Percentiles rank a stretch among this genome's conserved stretches.
These are phyloP conservation scores for Ditula angustiorana DNA, from an alignment of 2,888 invertebrate species.

Conservation along the genomic window DNA sequence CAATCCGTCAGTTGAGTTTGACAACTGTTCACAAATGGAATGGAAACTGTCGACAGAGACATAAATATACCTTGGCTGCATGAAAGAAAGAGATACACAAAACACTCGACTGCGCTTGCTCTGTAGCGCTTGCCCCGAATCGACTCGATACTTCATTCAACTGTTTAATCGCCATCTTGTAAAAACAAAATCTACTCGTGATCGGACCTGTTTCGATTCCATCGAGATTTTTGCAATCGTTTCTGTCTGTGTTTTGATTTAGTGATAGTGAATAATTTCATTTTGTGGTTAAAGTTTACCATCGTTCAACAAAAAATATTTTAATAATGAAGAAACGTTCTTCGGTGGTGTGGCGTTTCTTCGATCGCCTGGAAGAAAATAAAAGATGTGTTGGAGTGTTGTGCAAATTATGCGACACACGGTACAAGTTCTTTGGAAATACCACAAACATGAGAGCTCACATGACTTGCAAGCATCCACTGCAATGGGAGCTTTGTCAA, in stretches of 20 bases:
- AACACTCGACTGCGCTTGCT: not conserved
- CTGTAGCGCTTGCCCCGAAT: slow-evolving; percentile 45
- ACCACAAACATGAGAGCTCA: slow-evolving; percentile 78
- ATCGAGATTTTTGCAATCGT: slow-evolving; percentile 64
- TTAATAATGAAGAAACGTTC: slow-evolving; percentile 74
- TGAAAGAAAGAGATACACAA: slow-evolving; percentile 11
- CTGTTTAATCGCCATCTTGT: slow-evolving; percentile 33
- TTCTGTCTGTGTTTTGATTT: slow-evolving; percentile 40
- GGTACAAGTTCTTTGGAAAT: slow-evolving; percentile 80
- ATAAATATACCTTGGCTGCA: not conserved
- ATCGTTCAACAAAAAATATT: slow-evolving; percentile 53
- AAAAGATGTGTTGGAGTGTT: slow-evolving; percentile 71
- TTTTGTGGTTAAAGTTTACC: slow-evolving; percentile 66
- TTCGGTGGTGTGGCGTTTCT: slow-evolving; percentile 78
- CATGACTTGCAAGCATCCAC: slow-evolving; percentile 75
- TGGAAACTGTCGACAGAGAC: not conserved
- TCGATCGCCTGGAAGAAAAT: slow-evolving; percentile 70
- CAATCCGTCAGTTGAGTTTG: not conserved
- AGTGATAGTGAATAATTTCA: not conserved
- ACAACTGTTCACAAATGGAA: not conserved
- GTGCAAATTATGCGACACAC: slow-evolving; percentile 79
- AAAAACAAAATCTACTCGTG: slow-evolving; percentile 51
- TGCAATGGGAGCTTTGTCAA: slow-evolving; percentile 77
- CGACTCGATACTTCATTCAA: slow-evolving; percentile 24
- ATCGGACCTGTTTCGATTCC: slow-evolving; percentile 65